These are phyloP conservation scores for Neostethus bicornis DNA, from an alignment of 2,797 vertebrate species.

Conservation along the genomic window DNA sequence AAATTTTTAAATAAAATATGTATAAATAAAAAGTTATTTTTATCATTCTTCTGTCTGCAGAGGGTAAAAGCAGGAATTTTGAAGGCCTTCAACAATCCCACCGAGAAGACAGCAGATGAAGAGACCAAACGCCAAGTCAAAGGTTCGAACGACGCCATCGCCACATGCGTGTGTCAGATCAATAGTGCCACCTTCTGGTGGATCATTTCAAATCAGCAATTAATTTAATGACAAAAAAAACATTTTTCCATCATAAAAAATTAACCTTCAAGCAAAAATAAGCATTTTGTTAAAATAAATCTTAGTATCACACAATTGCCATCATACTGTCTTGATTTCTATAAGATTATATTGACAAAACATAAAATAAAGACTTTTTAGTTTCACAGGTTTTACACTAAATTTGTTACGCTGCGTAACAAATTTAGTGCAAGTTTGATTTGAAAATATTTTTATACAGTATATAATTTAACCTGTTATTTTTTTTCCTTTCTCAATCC, in stretches of 20 bases:
- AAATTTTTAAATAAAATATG: conserved; percentile 17
- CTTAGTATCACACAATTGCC: background rate
- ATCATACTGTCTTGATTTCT: background rate
- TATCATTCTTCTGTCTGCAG: conserved; percentile 68
- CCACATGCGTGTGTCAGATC: conserved; percentile 39
- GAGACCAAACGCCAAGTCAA: conserved; percentile 96
- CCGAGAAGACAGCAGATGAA: conserved; percentile 94
- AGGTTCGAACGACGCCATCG: conserved; percentile 77
- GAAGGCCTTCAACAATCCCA: conserved; percentile 97
- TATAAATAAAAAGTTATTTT: conserved; percentile 9
- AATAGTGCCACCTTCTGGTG: conserved; percentile 79
- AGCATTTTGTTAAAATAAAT: background rate
- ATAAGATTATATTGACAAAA: too few relatives aligned
- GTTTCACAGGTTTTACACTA: too few relatives aligned
- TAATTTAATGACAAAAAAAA: background rate
- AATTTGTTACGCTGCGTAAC: background rate
- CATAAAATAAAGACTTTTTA: too few relatives aligned
- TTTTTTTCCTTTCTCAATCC: conserved; percentile 9
- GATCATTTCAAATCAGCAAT: conserved; percentile 16
- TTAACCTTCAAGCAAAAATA: background rate
- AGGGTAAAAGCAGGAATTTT: conserved; percentile 96
- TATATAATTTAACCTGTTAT: background rate
- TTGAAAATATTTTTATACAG: background rate
- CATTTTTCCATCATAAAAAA: background rate
- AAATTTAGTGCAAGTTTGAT: background rate